These are phyloP conservation scores for Netelia melanura DNA, from an alignment of 2,888 invertebrate genomes.

Conservation along the genomic window DNA sequence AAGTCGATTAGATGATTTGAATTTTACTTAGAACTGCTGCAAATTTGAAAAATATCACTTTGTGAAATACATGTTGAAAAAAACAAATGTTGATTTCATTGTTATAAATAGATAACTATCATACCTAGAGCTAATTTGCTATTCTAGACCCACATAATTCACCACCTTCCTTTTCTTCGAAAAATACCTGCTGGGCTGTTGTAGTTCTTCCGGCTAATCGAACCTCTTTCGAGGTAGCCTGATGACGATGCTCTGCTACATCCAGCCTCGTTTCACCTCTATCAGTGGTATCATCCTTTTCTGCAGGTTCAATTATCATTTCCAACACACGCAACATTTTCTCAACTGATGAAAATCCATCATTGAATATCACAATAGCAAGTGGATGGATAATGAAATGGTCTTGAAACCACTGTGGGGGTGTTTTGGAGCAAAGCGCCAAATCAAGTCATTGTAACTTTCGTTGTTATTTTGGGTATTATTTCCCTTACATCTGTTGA, in stretches of 20 bases:
- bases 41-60: too few species aligned
- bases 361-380: constrained; percentile 61
- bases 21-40: too few species aligned
- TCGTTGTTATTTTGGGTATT: constrained; percentile 62
- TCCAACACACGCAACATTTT: constrained; percentile 48
- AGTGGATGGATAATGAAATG: constrained; percentile 57
- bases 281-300: constrained; percentile 49
- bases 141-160: too few species aligned
- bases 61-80: too few species aligned
- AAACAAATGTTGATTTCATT: too few species aligned
- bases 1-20: too few species aligned
- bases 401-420: constrained; percentile 64
- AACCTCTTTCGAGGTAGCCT: constrained; percentile 8
- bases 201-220: too few species aligned
- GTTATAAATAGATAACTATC: too few species aligned
- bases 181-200: too few species aligned
- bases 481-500: constrained; percentile 53
- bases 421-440: constrained; percentile 66
- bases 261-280: too few species aligned
- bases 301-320: constrained; percentile 49
- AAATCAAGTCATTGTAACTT: constrained; percentile 65
- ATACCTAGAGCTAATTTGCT: too few species aligned
- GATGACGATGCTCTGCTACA: background rate
- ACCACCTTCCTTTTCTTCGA: too few species aligned
- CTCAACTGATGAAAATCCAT: constrained; percentile 52